Conservation (phyloP, 37 sponge, comb jelly and placozoan species). For the Tethya wilhelma region DNA sequence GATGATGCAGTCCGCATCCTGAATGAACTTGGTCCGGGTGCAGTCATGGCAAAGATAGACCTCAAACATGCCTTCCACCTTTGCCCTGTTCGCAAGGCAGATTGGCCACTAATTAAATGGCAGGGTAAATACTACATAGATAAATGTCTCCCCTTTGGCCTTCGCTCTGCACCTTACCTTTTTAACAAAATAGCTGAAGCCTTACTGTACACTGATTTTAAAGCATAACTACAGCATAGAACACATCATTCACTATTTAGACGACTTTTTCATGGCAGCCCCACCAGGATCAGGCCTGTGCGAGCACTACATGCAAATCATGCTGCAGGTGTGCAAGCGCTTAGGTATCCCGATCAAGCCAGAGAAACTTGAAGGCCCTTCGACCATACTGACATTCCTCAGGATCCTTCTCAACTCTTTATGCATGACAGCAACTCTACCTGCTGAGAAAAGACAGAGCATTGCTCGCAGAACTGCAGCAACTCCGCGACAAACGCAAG, state of each 20-base stretch:
- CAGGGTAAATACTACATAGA: conserved; percentile 23
- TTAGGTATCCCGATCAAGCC: conserved; percentile 15
- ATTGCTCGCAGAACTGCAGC: background rate
- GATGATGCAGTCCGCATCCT: conserved; percentile 31
- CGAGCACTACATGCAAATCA: background rate
- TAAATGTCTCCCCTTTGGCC: conserved; percentile 45
- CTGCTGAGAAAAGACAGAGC: background rate
- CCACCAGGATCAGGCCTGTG: background rate
- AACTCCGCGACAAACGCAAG: background rate
- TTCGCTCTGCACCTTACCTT: conserved; percentile 39
- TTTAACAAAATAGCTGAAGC: conserved; percentile 49
- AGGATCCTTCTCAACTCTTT: background rate
- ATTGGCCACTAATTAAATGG: conserved; percentile 49
- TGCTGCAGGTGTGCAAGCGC: background rate
- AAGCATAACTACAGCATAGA: background rate
- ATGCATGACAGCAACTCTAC: background rate
- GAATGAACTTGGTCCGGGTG: conserved; percentile 5
- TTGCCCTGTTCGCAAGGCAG: conserved; percentile 24
- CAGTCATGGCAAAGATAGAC: conserved; percentile 41
- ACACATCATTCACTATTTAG: conserved; percentile 24
- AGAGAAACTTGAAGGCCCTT: conserved; percentile 26
- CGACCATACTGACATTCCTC: background rate
- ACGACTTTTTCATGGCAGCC: conserved; percentile 38
- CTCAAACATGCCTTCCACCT: conserved; percentile 45
- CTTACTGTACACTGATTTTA: no score